These are phyloP conservation scores for Bellardia pandia DNA, from an alignment of 2,888 invertebrate genomes.

Conservation along the genomic window DNA sequence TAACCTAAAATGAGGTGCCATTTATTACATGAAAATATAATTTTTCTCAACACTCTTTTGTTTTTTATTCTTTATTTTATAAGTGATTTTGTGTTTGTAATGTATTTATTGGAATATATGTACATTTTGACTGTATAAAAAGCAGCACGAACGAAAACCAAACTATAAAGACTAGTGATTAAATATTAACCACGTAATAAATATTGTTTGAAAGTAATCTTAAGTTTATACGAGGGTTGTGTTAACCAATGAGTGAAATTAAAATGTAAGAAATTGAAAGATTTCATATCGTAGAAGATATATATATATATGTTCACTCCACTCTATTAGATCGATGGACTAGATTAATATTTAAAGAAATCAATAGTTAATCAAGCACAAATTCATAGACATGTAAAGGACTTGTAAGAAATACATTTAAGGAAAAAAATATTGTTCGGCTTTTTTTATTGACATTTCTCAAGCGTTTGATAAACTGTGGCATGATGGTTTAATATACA, in stretches of 20 bases:
- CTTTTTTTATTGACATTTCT: too few relatives aligned
- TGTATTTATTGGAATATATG: background rate
- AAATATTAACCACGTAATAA: conserved; percentile 39
- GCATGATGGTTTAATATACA: too few relatives aligned
- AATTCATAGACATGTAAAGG: too few relatives aligned
- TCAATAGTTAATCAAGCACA: too few relatives aligned
- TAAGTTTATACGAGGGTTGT: background rate
- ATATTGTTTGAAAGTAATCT: background rate
- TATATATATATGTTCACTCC: too few relatives aligned
- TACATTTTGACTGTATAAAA: background rate
- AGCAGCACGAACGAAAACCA: conserved; percentile 14
- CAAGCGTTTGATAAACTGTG: too few relatives aligned
- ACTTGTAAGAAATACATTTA: too few relatives aligned
- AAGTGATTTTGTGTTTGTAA: background rate
- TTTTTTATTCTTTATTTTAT: background rate
- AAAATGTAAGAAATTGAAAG: background rate
- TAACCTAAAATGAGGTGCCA: conserved; percentile 45
- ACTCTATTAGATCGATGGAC: too few relatives aligned
- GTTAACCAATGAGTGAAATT: background rate
- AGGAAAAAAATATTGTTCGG: too few relatives aligned
- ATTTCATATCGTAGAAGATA: too few relatives aligned
- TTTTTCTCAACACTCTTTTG: conserved; percentile 56
- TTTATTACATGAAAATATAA: conserved; percentile 61
- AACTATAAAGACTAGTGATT: conserved; percentile 32
- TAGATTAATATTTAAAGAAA: too few relatives aligned